Base-by-base conservation (phyloP, 2,888 invertebrate genomes). In the Hypsopygia costalis region DNA sequence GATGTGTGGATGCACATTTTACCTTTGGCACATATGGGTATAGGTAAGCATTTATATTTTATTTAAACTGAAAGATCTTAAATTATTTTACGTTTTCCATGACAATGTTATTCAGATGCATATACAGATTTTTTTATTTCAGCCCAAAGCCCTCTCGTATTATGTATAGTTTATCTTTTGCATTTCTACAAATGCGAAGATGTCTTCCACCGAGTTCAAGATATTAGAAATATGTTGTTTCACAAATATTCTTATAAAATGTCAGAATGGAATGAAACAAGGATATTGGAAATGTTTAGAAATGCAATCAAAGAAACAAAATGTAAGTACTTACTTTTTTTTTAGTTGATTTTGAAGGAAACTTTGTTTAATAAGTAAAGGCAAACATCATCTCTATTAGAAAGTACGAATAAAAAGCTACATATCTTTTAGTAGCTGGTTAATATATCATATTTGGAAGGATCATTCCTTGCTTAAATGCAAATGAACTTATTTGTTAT, bases 171-270 rank as follows among this genome's bases (percentile, higher is more conserved):
- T 1, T 89, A 87, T 52, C 60, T 87, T 10, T 47, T 89, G 42
- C 81, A 87, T 52, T 88, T 80, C 52, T 87, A 76, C 47, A 81
- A 81, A 55, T 82, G 85, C 46, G 69, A 81, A 3, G 86, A 85
- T 41, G 68, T 46, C 45, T 73, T 55, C 28, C 71, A 76, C 22
- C 67, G 75, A 45, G 67, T 81, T 1, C 59, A 71, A 47, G 74
- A 75, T 0, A 64, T 89, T 5, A 69, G 85, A 47, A 52, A 47
- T 22, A 69, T 78, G 41, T 61, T 89, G 11, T 53, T 52, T 10
- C 50, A 61, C 6, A 81, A 73, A 47, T 89, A 83, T 59, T 73
- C 66, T 39, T 89, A 78, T 50, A 46, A 74, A 49, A 60, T 83
- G 11, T 60, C 69, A 1, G 77, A 86, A 31, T 85, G 81, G 81